Conservation (phyloP, 1,140 invertebrate genomes). For the Brachionus manjavacas region DNA sequence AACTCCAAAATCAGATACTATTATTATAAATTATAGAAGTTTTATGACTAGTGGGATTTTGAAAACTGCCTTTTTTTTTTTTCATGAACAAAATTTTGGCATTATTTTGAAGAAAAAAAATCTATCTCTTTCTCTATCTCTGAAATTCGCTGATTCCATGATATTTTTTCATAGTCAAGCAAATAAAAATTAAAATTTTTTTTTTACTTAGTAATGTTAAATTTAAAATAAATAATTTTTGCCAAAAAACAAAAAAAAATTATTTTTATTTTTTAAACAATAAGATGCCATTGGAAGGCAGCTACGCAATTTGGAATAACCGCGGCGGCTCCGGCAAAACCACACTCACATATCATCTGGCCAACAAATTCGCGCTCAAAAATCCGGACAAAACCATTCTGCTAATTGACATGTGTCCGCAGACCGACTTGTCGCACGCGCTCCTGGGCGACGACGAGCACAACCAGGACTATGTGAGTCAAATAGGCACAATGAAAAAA, state of each 20-base stretch:
- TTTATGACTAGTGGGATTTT: neutral
- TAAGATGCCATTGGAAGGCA: conserved; percentile 42
- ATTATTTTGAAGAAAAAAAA: neutral
- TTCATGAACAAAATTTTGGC: neutral
- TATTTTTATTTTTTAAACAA: neutral
- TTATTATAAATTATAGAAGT: neutral
- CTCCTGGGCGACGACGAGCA: conserved; percentile 27
- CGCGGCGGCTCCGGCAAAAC: conserved; percentile 41
- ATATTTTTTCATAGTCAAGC: neutral
- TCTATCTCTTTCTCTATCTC: neutral
- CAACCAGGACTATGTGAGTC: conserved; percentile 5
- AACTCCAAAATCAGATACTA: neutral
- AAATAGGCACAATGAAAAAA: conserved; percentile 30
- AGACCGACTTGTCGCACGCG: conserved; percentile 34
- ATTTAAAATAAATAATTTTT: neutral
- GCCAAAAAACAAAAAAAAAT: neutral
- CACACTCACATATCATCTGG: conserved; percentile 40
- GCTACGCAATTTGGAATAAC: conserved; percentile 42
- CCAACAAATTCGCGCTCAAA: conserved; percentile 29
- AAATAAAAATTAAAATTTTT: neutral
- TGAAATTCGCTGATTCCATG: no score
- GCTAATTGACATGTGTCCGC: conserved; percentile 42
- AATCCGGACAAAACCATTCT: conserved; percentile 38
- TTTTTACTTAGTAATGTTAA: neutral
- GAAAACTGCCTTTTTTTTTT: neutral